phyloP scores from a whole-genome alignment of 2,797 vertebrate species.

The Paratrypauchen microcephalus region DNA sequence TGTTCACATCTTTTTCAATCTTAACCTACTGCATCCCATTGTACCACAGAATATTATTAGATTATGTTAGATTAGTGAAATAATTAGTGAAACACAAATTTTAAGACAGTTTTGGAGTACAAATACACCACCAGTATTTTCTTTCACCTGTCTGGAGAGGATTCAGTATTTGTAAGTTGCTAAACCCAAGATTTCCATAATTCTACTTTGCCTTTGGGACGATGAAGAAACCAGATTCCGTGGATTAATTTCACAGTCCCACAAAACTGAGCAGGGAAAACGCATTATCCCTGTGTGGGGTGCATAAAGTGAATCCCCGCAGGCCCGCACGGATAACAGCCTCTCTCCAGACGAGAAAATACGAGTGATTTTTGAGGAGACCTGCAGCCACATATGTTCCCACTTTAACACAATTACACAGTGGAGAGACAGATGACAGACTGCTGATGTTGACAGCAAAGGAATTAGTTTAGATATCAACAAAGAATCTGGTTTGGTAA shows the following conservation, averaged over 20 bases:
- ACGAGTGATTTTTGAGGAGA: slow-evolving; percentile 3
- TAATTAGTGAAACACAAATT: too few species aligned
- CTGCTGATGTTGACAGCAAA: not conserved
- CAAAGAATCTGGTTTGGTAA: not conserved
- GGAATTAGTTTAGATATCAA: not conserved
- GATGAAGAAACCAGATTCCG: not conserved
- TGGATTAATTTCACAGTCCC: not conserved
- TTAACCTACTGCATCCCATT: too few species aligned
- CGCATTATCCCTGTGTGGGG: not conserved
- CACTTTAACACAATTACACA: slow-evolving; percentile 4
- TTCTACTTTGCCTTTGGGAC: not conserved
- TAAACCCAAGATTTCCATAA: slow-evolving; percentile 5
- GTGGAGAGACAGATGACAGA: not conserved
- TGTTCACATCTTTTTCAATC: too few species aligned
- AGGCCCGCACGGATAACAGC: not conserved
- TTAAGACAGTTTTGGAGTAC: too few species aligned
- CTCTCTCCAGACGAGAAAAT: slow-evolving; percentile 1
- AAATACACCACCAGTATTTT: too few species aligned
- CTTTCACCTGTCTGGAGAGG: not conserved
- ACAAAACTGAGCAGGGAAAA: slow-evolving; percentile 8
- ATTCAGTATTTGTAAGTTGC: too few species aligned
- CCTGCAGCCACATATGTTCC: not conserved
- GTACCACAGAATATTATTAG: too few species aligned
- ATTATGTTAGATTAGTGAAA: too few species aligned
- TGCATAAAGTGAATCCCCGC: slow-evolving; percentile 2